Base-by-base conservation (phyloP, 2,113 vertebrate genomes). In the Panthera tigris region DNA sequence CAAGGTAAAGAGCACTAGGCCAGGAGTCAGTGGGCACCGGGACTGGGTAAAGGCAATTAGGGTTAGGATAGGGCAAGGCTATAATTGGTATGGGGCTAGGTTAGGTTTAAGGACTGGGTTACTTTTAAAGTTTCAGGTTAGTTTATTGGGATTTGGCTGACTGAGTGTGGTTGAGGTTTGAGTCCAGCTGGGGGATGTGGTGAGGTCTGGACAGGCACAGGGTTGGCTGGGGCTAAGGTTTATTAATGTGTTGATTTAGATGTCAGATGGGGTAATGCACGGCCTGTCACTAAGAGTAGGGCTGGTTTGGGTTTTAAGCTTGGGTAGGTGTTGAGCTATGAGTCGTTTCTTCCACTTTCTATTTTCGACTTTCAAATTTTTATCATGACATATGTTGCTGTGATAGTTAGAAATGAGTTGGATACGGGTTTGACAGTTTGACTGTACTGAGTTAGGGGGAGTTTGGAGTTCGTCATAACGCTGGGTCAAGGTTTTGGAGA, bases 111-210 rank as follows among this genome's bases (percentile, higher is more conserved):
- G 79, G 93, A 69, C 81, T 95, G 76, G 41, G 71, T 89, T 91
- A 80, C 83, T 89, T 78, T 85, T 45, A 74, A 73, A 36, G 83
- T 55, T 96, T 91, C 89, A 74, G 86, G 95, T 86, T 73, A 85
- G 68, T 91, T 95, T 84, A 92, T 87, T 87, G 78, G 95, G 95
- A 86, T 96, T 93, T 95, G 92, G 93, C 78, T 89, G 93, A 74
- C 3, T 91, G 96, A 80, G 78, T 95, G 96, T 85, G 96, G 96
- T 92, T 96, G 91, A 95, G 93, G 94, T 90, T 95, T 92, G 83
- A 82, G 91, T 95, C 95, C 69, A 93, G 86, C 71, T 90, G 65
- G 79, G 55, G 79, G 89, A 94, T 96, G 96, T 97, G 97, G 96
- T 96, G 89, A 96, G 55, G 89, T 91, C 29, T 88, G 95, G 93